These are phyloP conservation scores for Pherbina coryleti DNA, from an alignment of 2,888 invertebrate genomes.

Conservation along the genomic window DNA sequence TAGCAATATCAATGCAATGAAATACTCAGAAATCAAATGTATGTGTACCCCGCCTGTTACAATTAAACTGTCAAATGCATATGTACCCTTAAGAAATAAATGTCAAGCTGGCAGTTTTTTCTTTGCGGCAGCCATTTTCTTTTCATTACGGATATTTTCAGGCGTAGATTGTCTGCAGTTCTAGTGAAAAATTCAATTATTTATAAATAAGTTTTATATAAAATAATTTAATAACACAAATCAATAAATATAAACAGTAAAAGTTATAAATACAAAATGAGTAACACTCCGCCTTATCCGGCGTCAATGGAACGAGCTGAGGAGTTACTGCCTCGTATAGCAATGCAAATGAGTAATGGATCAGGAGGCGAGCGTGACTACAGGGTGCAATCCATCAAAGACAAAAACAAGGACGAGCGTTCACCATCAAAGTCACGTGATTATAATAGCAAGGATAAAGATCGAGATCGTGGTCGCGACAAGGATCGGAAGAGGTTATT, in stretches of 20 bases:
- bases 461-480: conserved; percentile 54
- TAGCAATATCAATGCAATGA: too few relatives aligned
- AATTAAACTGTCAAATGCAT: too few relatives aligned
- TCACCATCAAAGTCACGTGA: conserved; percentile 55
- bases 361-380: background rate
- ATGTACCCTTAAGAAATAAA: background rate
- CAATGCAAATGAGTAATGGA: background rate
- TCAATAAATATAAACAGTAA: background rate
- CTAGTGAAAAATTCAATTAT: conserved; percentile 6
- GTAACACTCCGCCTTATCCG: conserved; percentile 53
- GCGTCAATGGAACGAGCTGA: conserved; percentile 39
- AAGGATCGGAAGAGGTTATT: conserved; percentile 39
- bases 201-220: background rate
- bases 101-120: background rate
- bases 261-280: conserved; percentile 48
- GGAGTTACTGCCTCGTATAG: conserved; percentile 41
- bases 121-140: conserved; percentile 47
- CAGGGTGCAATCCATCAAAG: background rate
- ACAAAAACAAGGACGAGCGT: conserved; percentile 53
- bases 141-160: conserved; percentile 37
- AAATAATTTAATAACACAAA: background rate
- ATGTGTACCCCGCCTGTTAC: too few relatives aligned
- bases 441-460: conserved; percentile 49
- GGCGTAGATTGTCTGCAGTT: background rate
- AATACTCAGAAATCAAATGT: too few relatives aligned